Conservation (phyloP, 2,888 invertebrate genomes). For the Polymixis flavicincta region DNA sequence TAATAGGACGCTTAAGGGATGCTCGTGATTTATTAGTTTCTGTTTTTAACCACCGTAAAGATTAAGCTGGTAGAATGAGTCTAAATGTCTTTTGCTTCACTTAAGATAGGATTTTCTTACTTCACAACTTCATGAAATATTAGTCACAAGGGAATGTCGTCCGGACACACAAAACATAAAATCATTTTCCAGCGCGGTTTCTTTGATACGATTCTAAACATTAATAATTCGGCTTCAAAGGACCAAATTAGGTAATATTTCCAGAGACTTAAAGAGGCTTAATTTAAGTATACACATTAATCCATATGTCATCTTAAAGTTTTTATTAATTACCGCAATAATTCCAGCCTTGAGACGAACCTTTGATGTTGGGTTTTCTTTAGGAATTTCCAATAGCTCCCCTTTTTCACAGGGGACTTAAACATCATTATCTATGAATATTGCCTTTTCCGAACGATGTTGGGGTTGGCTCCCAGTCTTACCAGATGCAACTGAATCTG, state of each 20-base stretch:
- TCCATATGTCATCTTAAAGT: too few species aligned
- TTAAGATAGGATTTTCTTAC: not conserved
- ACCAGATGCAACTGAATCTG: too few species aligned
- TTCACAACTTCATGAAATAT: conserved; percentile 17
- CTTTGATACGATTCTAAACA: conserved; percentile 17
- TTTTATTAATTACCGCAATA: not conserved
- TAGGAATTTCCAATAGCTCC: not conserved
- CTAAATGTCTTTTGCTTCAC: not conserved
- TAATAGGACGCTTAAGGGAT: conserved; percentile 1
- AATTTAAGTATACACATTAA: conserved; percentile 27
- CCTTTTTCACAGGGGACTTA: too few species aligned
- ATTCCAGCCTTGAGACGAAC: not conserved
- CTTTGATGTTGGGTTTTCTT: not conserved
- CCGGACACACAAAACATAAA: conserved; percentile 1
- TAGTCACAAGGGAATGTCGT: conserved; percentile 1
- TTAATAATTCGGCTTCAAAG: conserved; percentile 20
- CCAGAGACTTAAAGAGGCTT: not conserved
- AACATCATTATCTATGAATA: too few species aligned
- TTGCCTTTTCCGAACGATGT: too few species aligned
- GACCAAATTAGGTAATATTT: not conserved
- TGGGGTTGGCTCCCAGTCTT: too few species aligned
- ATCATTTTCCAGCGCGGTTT: not conserved
- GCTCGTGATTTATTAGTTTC: conserved; percentile 3
- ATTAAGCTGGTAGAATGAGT: not conserved
- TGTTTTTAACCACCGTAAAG: conserved; percentile 7